These are phyloP conservation scores for Pseudomyrmex sp. DNA, from an alignment of 1,140 invertebrate genomes.

Conservation along the genomic window DNA sequence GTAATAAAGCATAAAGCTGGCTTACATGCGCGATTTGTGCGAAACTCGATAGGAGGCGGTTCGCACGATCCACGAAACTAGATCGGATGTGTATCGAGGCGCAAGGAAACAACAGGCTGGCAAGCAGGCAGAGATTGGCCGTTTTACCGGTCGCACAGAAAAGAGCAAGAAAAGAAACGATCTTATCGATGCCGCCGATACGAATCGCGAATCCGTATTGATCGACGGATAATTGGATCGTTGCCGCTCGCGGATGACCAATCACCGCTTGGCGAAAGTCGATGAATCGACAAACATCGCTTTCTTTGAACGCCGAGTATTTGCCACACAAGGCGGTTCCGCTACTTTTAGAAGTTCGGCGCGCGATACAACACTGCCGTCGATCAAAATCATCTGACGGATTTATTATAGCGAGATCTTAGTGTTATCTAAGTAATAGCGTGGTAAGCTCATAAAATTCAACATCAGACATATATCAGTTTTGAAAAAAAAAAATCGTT, in stretches of 20 bases:
- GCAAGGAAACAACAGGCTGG: conserved; percentile 54
- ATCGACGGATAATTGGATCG: conserved; percentile 62
- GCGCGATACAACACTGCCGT: conserved; percentile 15
- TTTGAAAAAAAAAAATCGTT: too few relatives aligned
- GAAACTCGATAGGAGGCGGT: conserved; percentile 73
- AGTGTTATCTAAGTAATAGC: background rate
- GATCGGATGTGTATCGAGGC: conserved; percentile 73
- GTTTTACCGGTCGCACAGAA: conserved; percentile 49
- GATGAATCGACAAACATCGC: conserved; percentile 50
- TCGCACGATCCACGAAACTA: conserved; percentile 75
- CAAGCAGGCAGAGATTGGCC: conserved; percentile 6
- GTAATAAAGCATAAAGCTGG: conserved; percentile 67
- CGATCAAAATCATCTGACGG: conserved; percentile 32
- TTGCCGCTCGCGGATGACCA: conserved; percentile 51
- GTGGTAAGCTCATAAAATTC: conserved; percentile 1
- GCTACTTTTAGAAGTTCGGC: conserved; percentile 14
- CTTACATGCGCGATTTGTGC: conserved; percentile 71
- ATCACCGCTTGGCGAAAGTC: conserved; percentile 51
- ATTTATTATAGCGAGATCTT: conserved; percentile 25
- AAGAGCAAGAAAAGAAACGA: conserved; percentile 23
- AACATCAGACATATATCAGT: background rate
- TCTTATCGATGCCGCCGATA: conserved; percentile 62
- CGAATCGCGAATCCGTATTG: conserved; percentile 64
- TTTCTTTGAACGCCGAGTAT: conserved; percentile 7
- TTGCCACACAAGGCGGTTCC: background rate